Conservation (phyloP, 1,140 invertebrate species). For the Mesaphorura yosii region DNA sequence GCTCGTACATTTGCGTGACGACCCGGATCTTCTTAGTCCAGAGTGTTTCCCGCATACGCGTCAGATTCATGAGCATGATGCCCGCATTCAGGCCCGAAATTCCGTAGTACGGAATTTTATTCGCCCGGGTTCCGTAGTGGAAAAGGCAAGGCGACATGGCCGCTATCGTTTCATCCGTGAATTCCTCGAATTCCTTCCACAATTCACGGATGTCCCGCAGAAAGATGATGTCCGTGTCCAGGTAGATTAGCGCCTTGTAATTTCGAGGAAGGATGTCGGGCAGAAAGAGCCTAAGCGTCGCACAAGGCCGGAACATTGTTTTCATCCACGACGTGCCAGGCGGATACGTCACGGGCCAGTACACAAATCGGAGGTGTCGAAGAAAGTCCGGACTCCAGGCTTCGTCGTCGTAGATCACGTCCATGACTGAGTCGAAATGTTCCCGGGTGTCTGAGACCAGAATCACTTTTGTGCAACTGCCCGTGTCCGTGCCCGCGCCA, state of each 20-base stretch:
- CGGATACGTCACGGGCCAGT: constrained; percentile 18
- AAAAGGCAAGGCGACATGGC: constrained; percentile 26
- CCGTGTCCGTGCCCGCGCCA: too few relatives aligned
- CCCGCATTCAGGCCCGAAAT: constrained; percentile 23
- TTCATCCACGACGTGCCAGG: constrained; percentile 24
- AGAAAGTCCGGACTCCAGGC: constrained; percentile 16
- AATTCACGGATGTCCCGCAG: constrained; percentile 15
- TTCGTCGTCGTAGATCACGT: constrained; percentile 8
- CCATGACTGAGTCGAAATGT: constrained; percentile 12
- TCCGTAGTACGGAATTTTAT: constrained; percentile 22
- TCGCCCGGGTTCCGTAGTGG: constrained; percentile 19
- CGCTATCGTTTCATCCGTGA: constrained; percentile 7
- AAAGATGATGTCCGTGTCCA: constrained; percentile 29
- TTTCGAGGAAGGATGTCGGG: constrained; percentile 10
- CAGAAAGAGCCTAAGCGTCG: constrained; percentile 28
- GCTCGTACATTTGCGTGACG: constrained; percentile 16
- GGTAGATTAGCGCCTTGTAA: constrained; percentile 21
- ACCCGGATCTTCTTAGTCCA: constrained; percentile 21
- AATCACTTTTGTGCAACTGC: constrained; percentile 16
- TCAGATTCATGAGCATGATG: constrained; percentile 29
- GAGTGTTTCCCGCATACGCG: constrained; percentile 14
- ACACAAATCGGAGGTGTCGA: constrained; percentile 8
- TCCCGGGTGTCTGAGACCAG: constrained; percentile 16
- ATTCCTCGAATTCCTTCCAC: constrained; percentile 21
- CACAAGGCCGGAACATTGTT: constrained; percentile 28